These are phyloP conservation scores for Cantharis nigra DNA, from an alignment of 2,888 invertebrate genomes.

Conservation along the genomic window DNA sequence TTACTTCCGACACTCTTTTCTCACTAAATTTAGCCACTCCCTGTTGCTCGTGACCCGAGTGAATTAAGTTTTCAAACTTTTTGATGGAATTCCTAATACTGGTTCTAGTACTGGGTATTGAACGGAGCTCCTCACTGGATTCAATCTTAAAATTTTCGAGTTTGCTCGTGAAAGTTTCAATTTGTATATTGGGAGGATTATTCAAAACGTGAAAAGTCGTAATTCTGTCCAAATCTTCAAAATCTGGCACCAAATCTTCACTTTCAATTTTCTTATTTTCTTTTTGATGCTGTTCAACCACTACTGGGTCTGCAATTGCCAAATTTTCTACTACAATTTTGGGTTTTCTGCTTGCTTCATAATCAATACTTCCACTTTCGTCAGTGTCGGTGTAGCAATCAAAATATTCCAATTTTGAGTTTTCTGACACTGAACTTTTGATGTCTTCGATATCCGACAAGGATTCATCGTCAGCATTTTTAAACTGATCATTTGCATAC, in stretches of 20 bases:
- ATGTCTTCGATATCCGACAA: background rate
- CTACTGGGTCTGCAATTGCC: background rate
- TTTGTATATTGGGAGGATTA: conserved; percentile 4
- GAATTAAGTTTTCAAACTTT: conserved; percentile 16
- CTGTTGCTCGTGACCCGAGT: conserved; percentile 5
- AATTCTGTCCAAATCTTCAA: conserved; percentile 41
- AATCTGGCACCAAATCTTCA: conserved; percentile 6
- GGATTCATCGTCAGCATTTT: background rate
- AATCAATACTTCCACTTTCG: background rate
- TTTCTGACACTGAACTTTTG: background rate
- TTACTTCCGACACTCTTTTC: background rate
- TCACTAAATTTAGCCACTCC: background rate
- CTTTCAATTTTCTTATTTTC: background rate
- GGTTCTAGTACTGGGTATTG: background rate
- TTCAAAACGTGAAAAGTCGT: conserved; percentile 41
- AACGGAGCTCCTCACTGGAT: background rate
- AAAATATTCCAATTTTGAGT: background rate
- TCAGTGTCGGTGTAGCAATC: background rate
- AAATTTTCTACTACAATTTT: background rate
- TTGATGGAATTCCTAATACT: conserved; percentile 7
- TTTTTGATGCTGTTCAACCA: background rate
- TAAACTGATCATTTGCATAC: background rate
- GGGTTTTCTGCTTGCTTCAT: background rate
- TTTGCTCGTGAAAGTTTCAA: background rate
- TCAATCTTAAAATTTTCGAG: background rate